phyloP scores from a whole-genome alignment of 64 coral and sea anemone genomes.

The Catalaphyllia jardinei region DNA sequence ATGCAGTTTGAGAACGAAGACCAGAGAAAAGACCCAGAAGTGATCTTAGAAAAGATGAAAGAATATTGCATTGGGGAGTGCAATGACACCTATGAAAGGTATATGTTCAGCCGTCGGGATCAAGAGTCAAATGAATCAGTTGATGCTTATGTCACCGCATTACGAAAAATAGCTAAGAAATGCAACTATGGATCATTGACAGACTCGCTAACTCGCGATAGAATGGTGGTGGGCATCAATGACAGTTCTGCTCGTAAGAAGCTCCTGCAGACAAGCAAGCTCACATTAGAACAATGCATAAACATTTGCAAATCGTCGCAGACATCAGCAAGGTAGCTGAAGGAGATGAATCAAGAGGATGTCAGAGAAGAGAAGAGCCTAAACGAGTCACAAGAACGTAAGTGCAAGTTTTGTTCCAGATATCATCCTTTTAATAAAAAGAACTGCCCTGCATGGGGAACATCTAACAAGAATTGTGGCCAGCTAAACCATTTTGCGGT shows the following conservation, averaged over 20 bases:
- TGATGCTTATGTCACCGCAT: constrained; percentile 38
- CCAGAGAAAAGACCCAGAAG: constrained; percentile 36
- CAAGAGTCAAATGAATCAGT: constrained; percentile 35
- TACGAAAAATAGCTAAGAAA: constrained; percentile 41
- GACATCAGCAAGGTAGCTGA: constrained; percentile 5
- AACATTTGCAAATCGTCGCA: constrained; percentile 30
- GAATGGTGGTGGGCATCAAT: constrained; percentile 52
- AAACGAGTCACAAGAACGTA: not conserved
- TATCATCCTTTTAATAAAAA: not conserved
- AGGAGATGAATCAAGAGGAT: constrained; percentile 36
- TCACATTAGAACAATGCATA: constrained; percentile 40
- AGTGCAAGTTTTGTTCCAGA: constrained; percentile 18
- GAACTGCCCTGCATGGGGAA: constrained; percentile 11
- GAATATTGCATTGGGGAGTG: constrained; percentile 40
- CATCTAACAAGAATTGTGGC: not conserved
- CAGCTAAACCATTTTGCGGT: constrained; percentile 12
- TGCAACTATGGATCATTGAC: constrained; percentile 50
- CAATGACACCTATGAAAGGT: constrained; percentile 44
- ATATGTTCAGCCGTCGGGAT: constrained; percentile 24
- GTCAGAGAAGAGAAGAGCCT: not conserved
- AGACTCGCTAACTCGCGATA: constrained; percentile 16
- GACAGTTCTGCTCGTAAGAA: constrained; percentile 50
- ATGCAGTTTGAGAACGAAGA: constrained; percentile 40
- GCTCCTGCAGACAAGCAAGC: constrained; percentile 34
- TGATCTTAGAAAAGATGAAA: constrained; percentile 5